Conservation (phyloP, 2,797 vertebrate genomes). For the Pseudochromis fuscus region DNA sequence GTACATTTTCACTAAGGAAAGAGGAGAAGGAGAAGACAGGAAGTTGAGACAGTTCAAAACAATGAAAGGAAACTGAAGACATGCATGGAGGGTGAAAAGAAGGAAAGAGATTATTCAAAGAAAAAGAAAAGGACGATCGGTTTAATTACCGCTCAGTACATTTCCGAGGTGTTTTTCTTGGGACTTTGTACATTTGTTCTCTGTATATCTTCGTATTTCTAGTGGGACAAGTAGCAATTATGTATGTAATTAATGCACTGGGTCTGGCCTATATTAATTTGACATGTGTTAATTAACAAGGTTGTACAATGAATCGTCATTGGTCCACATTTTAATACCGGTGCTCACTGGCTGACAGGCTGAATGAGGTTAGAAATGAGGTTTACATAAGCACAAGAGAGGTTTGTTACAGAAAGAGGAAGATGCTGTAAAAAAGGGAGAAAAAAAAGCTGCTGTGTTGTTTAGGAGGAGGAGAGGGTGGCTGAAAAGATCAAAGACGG, state of each 20-base stretch:
- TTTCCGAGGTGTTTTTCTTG: conserved; percentile 7
- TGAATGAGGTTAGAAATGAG: conserved; percentile 15
- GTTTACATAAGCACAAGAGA: conserved; percentile 12
- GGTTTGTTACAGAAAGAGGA: background rate
- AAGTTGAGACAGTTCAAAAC: conserved; percentile 6
- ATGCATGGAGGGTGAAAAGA: background rate
- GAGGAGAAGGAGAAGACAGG: conserved; percentile 24
- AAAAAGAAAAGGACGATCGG: background rate
- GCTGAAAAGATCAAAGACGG: conserved; percentile 52
- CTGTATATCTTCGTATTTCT: background rate
- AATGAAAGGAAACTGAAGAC: conserved; percentile 15
- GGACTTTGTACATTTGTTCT: conserved; percentile 1
- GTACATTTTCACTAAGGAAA: conserved; percentile 17
- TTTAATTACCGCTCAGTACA: conserved; percentile 8
- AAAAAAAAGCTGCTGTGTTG: conserved; percentile 9
- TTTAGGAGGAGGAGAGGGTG: conserved; percentile 23
- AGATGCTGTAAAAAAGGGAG: background rate
- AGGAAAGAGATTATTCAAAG: conserved; percentile 17
- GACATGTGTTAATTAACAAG: background rate
- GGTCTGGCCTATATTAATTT: background rate
- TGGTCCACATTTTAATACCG: conserved; percentile 1
- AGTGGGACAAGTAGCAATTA: background rate
- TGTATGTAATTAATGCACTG: background rate
- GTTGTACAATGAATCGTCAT: background rate
- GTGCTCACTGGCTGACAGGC: background rate